Percentiles rank a stretch among this genome's conserved stretches.
These are phyloP conservation scores for Calosoma granatense DNA, from an alignment of 1,140 invertebrate genomes.

Conservation along the genomic window DNA sequence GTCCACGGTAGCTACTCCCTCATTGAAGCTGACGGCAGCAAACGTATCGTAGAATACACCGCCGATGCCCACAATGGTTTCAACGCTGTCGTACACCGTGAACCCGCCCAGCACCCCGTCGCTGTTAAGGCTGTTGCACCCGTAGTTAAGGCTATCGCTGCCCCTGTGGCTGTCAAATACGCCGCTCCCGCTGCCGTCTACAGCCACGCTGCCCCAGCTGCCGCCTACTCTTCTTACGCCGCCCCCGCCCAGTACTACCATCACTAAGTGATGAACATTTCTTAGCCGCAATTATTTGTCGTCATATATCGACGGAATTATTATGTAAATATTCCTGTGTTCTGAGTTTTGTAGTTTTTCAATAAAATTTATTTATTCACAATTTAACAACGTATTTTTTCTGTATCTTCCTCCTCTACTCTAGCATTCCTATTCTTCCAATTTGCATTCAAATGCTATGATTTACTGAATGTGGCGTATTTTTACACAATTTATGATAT, in stretches of 20 bases:
- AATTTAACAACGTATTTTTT: no score
- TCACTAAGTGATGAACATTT: conserved; percentile 9
- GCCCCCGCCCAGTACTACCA: not conserved
- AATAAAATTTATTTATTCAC: no score
- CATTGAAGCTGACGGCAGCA: conserved; percentile 44
- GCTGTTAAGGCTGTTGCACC: conserved; percentile 15
- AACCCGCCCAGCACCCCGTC: not conserved
- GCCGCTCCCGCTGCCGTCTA: conserved; percentile 6
- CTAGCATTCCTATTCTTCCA: no score
- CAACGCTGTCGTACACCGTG: conserved; percentile 26
- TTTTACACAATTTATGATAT: no score
- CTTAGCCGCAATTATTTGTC: no score
- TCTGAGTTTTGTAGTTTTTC: not conserved
- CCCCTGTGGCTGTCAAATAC: conserved; percentile 6
- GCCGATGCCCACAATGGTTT: conserved; percentile 43
- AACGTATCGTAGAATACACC: conserved; percentile 45
- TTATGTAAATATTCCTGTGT: conserved; percentile 14
- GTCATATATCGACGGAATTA: no score
- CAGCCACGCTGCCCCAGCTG: not conserved
- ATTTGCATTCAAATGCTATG: no score
- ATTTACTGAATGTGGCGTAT: no score
- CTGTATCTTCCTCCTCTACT: no score
- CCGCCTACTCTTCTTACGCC: not conserved
- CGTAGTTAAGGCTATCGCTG: conserved; percentile 12
- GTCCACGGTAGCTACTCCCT: conserved; percentile 49